Conservation (phyloP, 2,113 vertebrate genomes). For the Austrofundulus limnaeus region DNA sequence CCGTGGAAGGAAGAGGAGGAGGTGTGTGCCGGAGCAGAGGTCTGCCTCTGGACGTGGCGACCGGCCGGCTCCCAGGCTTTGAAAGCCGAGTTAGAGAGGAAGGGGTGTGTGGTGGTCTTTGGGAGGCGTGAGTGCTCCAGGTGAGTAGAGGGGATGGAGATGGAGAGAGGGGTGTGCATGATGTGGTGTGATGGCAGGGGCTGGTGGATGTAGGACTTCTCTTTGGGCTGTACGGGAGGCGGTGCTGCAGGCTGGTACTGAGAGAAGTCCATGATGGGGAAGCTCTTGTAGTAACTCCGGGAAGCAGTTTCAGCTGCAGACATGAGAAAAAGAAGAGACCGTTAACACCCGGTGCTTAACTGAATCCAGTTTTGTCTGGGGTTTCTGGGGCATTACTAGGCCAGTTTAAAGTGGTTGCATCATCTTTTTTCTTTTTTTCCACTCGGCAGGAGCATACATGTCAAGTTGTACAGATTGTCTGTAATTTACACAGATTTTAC, state of each 20-base stretch:
- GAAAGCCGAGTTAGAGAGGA: constrained; percentile 74
- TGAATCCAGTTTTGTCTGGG: too few species aligned
- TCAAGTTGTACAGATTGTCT: too few species aligned
- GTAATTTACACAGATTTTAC: too few species aligned
- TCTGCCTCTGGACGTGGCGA: constrained; percentile 73
- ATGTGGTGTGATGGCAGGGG: constrained; percentile 52
- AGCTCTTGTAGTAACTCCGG: constrained; percentile 85
- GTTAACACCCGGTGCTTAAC: too few species aligned
- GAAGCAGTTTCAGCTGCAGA: constrained; percentile 76
- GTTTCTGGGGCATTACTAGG: too few species aligned
- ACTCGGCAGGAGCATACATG: too few species aligned
- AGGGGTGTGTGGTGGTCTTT: constrained; percentile 77
- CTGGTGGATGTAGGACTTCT: constrained; percentile 78
- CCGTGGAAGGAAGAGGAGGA: constrained; percentile 53
- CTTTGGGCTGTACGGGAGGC: constrained; percentile 80
- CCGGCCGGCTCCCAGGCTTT: constrained; percentile 77
- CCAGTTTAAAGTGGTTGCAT: too few species aligned
- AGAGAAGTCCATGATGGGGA: constrained; percentile 79
- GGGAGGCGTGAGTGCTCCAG: constrained; percentile 75
- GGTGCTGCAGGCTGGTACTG: constrained; percentile 67
- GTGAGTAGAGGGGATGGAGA: constrained; percentile 76
- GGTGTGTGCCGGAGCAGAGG: constrained; percentile 69
- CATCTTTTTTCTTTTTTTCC: too few species aligned
- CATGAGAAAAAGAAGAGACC: neutral
- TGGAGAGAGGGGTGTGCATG: constrained; percentile 78